Evolutionary conservation across 2,888 invertebrate species (phyloP).

Genomic region (Parascotia fuliginaria): DNA sequence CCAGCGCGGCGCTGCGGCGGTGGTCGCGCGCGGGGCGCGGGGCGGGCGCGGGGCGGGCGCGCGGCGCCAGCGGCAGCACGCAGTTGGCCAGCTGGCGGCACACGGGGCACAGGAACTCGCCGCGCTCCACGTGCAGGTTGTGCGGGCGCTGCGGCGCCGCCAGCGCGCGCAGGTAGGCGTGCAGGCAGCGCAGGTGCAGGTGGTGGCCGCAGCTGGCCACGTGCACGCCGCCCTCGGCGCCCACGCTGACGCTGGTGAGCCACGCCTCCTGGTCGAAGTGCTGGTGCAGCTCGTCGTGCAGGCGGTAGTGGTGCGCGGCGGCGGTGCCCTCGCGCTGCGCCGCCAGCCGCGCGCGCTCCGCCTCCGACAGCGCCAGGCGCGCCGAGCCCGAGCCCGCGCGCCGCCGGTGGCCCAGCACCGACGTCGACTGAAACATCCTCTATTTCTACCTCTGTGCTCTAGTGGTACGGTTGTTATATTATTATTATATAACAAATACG

Average conservation of each 20-base stretch:
- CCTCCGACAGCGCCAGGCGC: conserved; percentile 74
- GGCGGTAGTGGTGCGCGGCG: conserved; percentile 90
- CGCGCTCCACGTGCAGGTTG: conserved; percentile 88
- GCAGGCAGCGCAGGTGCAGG: conserved; percentile 97
- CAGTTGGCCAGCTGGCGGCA: conserved; percentile 93
- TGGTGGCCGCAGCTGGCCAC: conserved; percentile 99
- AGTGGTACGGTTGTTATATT: too few relatives aligned
- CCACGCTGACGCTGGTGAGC: conserved; percentile 90
- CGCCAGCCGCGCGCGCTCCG: conserved; percentile 82
- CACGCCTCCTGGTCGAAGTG: conserved; percentile 92
- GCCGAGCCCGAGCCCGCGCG: conserved; percentile 70
- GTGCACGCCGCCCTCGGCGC: conserved; percentile 96
- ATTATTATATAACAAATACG: too few relatives aligned
- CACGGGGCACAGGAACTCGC: conserved; percentile 97
- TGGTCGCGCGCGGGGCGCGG: conserved; percentile 82
- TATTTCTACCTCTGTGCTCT: too few relatives aligned
- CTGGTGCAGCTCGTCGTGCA: conserved; percentile 90
- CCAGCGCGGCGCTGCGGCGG: conserved; percentile 53
- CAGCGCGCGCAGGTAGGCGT: conserved; percentile 95
- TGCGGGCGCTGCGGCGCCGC: conserved; percentile 91
- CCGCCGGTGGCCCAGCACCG: conserved; percentile 92
- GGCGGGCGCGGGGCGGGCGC: conserved; percentile 83
- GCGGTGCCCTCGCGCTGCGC: conserved; percentile 87
- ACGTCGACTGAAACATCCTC: conserved; percentile 87
- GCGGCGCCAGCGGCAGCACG: conserved; percentile 92